Conservation (phyloP, 2,797 vertebrate genomes). For the Saguinus oedipus region DNA sequence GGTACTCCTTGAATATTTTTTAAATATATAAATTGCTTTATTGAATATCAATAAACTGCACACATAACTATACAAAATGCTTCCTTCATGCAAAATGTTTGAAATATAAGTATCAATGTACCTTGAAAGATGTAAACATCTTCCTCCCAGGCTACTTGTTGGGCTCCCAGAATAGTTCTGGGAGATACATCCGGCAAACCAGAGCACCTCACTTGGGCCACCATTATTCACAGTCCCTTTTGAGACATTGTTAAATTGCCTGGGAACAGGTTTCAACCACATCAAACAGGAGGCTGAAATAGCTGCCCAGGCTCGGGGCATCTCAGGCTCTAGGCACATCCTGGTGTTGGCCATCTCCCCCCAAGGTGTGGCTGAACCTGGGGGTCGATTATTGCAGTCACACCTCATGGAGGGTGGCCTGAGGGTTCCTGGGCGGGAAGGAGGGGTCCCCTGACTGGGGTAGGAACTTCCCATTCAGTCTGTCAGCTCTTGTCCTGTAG, state of each 20-base stretch:
- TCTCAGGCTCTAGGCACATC: slow-evolving; percentile 20
- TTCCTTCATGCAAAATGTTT: slow-evolving; percentile 88
- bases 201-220: slow-evolving; percentile 50
- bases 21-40: slow-evolving; percentile 88
- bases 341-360: background rate
- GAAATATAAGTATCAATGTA: slow-evolving; percentile 91
- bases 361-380: slow-evolving; percentile 71
- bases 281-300: slow-evolving; percentile 54
- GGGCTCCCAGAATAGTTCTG: slow-evolving; percentile 85
- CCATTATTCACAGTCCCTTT: slow-evolving; percentile 86
- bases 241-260: slow-evolving; percentile 87
- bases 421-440: background rate
- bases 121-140: slow-evolving; percentile 91
- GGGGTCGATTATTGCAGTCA: slow-evolving; percentile 83
- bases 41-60: slow-evolving; percentile 90
- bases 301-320: slow-evolving; percentile 53
- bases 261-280: slow-evolving; percentile 85
- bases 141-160: slow-evolving; percentile 87
- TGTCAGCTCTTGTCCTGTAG: slow-evolving; percentile 3
- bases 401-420: slow-evolving; percentile 52
- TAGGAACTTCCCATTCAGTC: slow-evolving; percentile 7
- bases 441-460: slow-evolving; percentile 33
- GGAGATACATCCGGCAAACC: slow-evolving; percentile 64
- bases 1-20: background rate
- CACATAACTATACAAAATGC: slow-evolving; percentile 88